phyloP scores from a whole-genome alignment of 1,140 invertebrate genomes.

The Anastatus disparis region DNA sequence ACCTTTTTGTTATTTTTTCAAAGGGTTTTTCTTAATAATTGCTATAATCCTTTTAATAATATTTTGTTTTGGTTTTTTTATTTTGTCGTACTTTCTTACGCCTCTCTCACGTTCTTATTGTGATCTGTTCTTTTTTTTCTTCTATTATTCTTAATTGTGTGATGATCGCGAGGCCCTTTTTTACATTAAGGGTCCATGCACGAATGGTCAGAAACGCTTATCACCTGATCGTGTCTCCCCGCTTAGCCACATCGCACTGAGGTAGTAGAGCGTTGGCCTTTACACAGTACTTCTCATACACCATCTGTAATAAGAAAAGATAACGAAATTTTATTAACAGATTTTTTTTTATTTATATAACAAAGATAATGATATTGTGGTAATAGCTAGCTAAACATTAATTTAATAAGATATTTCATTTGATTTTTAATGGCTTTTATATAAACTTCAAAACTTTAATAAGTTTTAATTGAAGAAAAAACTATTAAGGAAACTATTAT shows the following conservation, averaged over 20 bases:
- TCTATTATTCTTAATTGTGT: conserved; percentile 31
- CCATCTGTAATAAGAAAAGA: conserved; percentile 55
- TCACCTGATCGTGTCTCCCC: conserved; percentile 63
- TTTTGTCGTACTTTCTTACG: conserved; percentile 8
- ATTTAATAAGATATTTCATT: no score
- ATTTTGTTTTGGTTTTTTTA: no score
- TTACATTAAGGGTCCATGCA: conserved; percentile 48
- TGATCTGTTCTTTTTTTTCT: conserved; percentile 39
- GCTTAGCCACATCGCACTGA: conserved; percentile 60
- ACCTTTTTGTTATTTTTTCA: neutral
- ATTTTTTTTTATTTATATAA: no score
- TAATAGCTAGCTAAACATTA: no score
- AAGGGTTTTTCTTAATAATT: neutral
- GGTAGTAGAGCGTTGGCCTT: conserved; percentile 46
- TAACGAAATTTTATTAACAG: neutral
- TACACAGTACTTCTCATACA: conserved; percentile 49
- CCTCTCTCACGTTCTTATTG: conserved; percentile 36
- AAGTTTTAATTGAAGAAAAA: no score
- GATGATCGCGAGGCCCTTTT: conserved; percentile 47
- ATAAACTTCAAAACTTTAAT: no score
- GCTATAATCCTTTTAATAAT: neutral
- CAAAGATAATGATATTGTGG: no score
- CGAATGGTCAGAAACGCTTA: conserved; percentile 64
- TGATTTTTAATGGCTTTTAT: no score
- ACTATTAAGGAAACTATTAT: no score